Conservation (phyloP, 2,113 vertebrate species). For the Fregata magnificens region DNA sequence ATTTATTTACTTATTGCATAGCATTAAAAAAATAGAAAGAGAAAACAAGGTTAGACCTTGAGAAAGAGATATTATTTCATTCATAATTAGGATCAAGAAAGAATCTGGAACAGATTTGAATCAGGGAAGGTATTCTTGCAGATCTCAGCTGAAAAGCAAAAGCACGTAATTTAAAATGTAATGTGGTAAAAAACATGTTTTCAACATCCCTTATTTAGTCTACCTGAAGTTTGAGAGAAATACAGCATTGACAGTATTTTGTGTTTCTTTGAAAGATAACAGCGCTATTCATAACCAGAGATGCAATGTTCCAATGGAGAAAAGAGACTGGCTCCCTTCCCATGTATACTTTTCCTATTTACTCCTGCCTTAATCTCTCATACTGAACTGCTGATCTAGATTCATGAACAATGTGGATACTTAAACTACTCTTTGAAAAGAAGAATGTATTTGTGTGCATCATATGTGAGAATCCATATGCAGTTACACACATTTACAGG, state of each 20-base stretch:
- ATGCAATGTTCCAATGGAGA: background rate
- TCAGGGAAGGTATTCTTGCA: background rate
- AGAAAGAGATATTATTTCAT: background rate
- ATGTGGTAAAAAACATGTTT: background rate
- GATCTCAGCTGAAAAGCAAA: background rate
- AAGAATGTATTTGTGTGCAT: background rate
- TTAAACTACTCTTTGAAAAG: background rate
- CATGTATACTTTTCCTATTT: background rate
- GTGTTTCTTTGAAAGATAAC: background rate
- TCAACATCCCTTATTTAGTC: background rate
- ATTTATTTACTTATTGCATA: background rate
- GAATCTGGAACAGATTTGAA: background rate
- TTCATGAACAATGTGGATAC: background rate
- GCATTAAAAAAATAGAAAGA: background rate
- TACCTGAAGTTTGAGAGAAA: background rate
- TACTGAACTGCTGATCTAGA: background rate
- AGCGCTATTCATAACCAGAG: background rate
- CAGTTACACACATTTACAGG: background rate
- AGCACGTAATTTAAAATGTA: background rate
- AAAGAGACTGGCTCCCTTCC: background rate
- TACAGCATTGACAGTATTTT: background rate
- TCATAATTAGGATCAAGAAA: background rate
- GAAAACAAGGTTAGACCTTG: background rate
- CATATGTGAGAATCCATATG: background rate
- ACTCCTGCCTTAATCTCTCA: background rate